Base-by-base conservation (phyloP, 2,797 vertebrate genomes). In the Acanthiza pusilla region DNA sequence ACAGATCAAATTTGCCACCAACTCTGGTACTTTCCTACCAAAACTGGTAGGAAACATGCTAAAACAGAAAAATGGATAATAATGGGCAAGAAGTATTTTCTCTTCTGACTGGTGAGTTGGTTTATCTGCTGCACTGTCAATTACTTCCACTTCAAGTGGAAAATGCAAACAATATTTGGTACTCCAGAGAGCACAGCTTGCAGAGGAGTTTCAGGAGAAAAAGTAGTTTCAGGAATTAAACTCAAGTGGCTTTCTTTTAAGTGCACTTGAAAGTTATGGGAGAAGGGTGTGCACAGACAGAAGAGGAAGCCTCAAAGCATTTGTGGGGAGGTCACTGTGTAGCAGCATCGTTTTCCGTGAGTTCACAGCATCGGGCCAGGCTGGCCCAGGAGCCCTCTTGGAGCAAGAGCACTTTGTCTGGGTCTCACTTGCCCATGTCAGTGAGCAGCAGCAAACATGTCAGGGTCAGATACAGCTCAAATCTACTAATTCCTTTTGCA, bases 121-220 rank as follows among this genome's bases (percentile, higher is more conserved):
- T 89, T 84, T 90, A 50, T 84, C 16, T 57, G 85, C 21, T 43
- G 32, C 36, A 57, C 43, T 75, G 58, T 65, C 65, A 91, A 70
- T 85, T 88, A 75, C 81, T 95, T 91, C 70, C 62, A 77, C 20
- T 91, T 94, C 66, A 84, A 62, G 47, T 81, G 77, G 40, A 90
- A 91, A 84, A 94, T 42, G 62, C 54, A 76, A 96, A 73, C 67
- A 87, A 53, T 60, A 27, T 70, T 66, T 50, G 57, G 36, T 79
- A 71, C 42, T 89, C 80, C 42, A 70, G 68, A 74, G n/a, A 73
- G 5, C 22, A 57, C 17, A 75, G n/a, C 42, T 85, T 85, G 75
- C 50, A 51, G 20, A 53, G 51, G 18, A 61, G 38, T 83, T 83
- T 68, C 62, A 80, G 47, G 45, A 77, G 45, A 54, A 89, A 79